A percentile compares a stretch with the other conserved stretches of the same genome.
Evolutionary conservation across 2,888 invertebrate genomes (phyloP).

Genomic region (Belgica antarctica): DNA sequence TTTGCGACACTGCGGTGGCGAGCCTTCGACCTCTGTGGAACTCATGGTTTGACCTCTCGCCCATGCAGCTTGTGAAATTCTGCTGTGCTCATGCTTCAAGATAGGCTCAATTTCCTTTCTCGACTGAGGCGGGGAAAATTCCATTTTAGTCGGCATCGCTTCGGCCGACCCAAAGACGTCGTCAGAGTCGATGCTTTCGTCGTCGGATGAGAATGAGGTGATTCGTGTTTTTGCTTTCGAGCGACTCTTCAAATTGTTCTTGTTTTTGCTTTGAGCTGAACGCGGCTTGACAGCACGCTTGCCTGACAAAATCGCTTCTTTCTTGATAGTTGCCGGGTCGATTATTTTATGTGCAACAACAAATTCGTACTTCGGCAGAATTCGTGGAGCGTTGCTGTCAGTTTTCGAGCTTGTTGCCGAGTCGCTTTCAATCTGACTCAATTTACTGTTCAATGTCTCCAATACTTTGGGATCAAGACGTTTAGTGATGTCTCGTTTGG

Average conservation of each 20-base stretch:
- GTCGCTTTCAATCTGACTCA: slow-evolving; percentile 74
- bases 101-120: slow-evolving; percentile 74
- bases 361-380: slow-evolving; percentile 59
- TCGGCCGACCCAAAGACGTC: slow-evolving; percentile 75
- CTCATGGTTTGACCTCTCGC: slow-evolving; percentile 72
- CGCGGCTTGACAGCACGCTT: slow-evolving; percentile 65
- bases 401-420: slow-evolving; percentile 73
- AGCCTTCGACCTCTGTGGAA: slow-evolving; percentile 74
- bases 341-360: slow-evolving; percentile 59
- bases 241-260: slow-evolving; percentile 62
- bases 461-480: slow-evolving; percentile 66
- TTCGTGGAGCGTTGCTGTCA: slow-evolving; percentile 61
- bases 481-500: slow-evolving; percentile 69
- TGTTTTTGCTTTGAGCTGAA: slow-evolving; percentile 60
- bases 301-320: slow-evolving; percentile 58
- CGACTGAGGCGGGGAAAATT: slow-evolving; percentile 73
- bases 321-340: slow-evolving; percentile 62
- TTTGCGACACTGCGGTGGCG: slow-evolving; percentile 70
- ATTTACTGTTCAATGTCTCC: slow-evolving; percentile 68
- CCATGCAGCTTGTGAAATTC: slow-evolving; percentile 66
- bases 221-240: slow-evolving; percentile 68
- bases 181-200: slow-evolving; percentile 73
- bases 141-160: slow-evolving; percentile 68
- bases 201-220: slow-evolving; percentile 73
- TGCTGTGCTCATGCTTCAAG: slow-evolving; percentile 68